Evolutionary conservation across 2,888 invertebrate species (phyloP).

Genomic region (Prosopocoilus inquinatus): DNA sequence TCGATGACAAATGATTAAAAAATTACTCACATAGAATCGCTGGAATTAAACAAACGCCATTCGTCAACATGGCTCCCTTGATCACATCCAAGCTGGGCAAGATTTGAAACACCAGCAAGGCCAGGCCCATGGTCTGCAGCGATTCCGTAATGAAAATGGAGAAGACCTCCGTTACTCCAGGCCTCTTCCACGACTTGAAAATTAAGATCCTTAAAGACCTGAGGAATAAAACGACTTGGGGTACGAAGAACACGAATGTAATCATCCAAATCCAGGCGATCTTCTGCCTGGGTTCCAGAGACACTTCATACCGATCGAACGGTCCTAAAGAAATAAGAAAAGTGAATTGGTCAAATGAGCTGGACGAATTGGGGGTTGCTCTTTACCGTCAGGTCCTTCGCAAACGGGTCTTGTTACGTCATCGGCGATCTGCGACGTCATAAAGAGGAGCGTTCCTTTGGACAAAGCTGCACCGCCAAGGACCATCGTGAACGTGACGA

Average conservation of each 20-base stretch:
- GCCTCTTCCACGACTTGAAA: slow-evolving; percentile 67
- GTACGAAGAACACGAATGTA: slow-evolving; percentile 70
- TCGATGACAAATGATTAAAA: no score
- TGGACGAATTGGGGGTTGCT: slow-evolving; percentile 30
- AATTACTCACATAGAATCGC: slow-evolving; percentile 63
- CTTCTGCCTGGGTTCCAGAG: slow-evolving; percentile 63
- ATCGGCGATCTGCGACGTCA: slow-evolving; percentile 63
- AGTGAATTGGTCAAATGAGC: no score
- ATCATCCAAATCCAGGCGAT: slow-evolving; percentile 80
- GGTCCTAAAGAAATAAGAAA: no score
- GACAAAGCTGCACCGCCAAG: slow-evolving; percentile 67
- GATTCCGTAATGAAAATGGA: slow-evolving; percentile 71
- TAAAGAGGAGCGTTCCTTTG: slow-evolving; percentile 70
- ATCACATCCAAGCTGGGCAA: slow-evolving; percentile 74
- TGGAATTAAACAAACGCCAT: slow-evolving; percentile 80
- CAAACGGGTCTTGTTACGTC: background rate
- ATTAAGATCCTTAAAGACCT: slow-evolving; percentile 69
- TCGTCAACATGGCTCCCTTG: slow-evolving; percentile 80
- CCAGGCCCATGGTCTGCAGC: slow-evolving; percentile 74
- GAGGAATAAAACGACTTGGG: slow-evolving; percentile 73
- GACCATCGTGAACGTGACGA: slow-evolving; percentile 65
- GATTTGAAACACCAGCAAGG: slow-evolving; percentile 70
- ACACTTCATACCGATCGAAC: slow-evolving; percentile 50
- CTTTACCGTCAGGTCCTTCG: slow-evolving; percentile 58
- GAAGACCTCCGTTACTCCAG: slow-evolving; percentile 56